These are phyloP conservation scores for Lepidocolaptes lacrymiger DNA, from an alignment of 2,797 vertebrate species.

Conservation along the genomic window DNA sequence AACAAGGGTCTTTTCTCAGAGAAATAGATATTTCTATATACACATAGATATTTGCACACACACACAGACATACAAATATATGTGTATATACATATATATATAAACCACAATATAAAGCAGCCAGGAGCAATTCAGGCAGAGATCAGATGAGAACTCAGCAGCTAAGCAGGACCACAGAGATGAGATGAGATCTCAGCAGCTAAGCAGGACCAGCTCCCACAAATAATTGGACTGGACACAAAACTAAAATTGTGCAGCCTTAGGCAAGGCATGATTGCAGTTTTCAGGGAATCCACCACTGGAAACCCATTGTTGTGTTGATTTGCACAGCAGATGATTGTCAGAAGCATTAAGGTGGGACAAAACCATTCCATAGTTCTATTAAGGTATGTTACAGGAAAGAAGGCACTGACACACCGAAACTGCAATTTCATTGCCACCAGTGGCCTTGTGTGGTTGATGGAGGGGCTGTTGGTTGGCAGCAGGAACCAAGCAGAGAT, in stretches of 20 bases:
- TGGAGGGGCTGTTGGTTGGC: neutral
- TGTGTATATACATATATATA: too few species aligned
- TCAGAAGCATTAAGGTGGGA: neutral
- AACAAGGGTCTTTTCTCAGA: neutral
- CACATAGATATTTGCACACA: too few species aligned
- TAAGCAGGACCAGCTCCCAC: neutral
- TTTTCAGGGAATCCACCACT: neutral
- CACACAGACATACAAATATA: too few species aligned
- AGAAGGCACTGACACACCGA: accelerated
- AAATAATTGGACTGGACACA: neutral
- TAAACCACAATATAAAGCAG: neutral
- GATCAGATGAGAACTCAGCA: neutral
- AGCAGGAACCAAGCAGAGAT: neutral
- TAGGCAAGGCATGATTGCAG: neutral
- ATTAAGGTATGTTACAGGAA: neutral
- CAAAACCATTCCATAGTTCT: neutral
- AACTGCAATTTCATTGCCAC: neutral
- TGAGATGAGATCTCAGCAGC: neutral
- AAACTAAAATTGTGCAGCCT: neutral
- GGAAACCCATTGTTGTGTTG: neutral
- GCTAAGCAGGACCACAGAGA: neutral
- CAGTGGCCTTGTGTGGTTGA: neutral
- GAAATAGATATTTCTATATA: neutral
- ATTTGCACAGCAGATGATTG: neutral
- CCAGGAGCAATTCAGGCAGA: neutral